Evolutionary conservation across 2,113 vertebrate genomes (phyloP), one percentile per base, ranked within the genome.

Genomic region (Eleginops maclovinus): DNA sequence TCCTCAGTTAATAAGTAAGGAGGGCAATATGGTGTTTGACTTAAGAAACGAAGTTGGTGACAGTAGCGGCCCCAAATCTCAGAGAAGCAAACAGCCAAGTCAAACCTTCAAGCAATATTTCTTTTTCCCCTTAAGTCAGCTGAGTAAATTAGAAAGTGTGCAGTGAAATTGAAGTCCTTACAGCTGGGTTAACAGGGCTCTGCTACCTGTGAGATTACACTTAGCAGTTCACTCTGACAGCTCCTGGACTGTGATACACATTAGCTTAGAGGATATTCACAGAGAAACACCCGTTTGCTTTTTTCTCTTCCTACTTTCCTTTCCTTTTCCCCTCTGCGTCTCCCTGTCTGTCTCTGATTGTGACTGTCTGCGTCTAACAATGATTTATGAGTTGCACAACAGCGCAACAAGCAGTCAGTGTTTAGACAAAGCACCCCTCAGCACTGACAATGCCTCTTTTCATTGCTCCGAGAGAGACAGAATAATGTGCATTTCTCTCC

Each of bases 361-460:
- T 46, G 63, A 83, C 66, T 9, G 69, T 82, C 85, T 72, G 83
- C 81, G 76, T 72, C 75, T 72, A 28, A 68, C 47, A 75, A 72
- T 86, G 85, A 92, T 91, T 91, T 87, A 91, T 19, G 69, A 78
- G 79, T 79, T 79, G 79, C 87, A 80, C 83, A 87, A 88, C 69
- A 74, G 69, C 17, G 54, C 82, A 88, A 89, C 85, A 77, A 84
- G 86, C 77, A 67, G 50, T 78, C 75, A 9, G 68, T 90, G 89
- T 92, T 92, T 91, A 88, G 69, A 76, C 83, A 91, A 89, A 89
- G 81, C 73, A 67, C 83, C 78, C 76, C 72, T 83, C 70, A 11
- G 47, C 49, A 11, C 68, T 77, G 79, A 94, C 93, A 93, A 90
- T 81, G 87, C 68, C 40, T 78, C 88, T 84, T 91, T 93, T 93